phyloP scores from a whole-genome alignment of 2,113 vertebrate genomes.

The Zosterops pallidus region DNA sequence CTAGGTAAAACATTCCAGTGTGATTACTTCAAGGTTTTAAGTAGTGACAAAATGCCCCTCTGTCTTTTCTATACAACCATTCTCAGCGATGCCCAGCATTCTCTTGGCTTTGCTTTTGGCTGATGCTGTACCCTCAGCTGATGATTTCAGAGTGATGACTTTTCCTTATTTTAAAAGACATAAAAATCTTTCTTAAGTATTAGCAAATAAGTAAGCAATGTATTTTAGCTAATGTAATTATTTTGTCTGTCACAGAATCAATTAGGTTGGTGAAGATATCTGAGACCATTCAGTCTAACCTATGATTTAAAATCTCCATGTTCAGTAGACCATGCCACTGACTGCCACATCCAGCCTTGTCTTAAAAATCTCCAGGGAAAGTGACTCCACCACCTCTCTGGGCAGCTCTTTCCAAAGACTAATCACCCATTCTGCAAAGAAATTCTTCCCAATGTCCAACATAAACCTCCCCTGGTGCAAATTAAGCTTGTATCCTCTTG shows the following conservation, averaged over 20 bases:
- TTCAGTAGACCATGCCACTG: not conserved
- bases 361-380: not conserved
- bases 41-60: not conserved
- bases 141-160: not conserved
- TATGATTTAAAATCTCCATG: not conserved
- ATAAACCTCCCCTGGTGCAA: not conserved
- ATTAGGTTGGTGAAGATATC: not conserved
- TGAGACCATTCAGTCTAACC: not conserved
- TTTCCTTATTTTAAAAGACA: not conserved
- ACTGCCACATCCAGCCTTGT: not conserved
- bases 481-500: not conserved
- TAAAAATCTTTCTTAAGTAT: not conserved
- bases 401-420: not conserved
- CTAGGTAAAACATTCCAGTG: not conserved
- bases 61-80: not conserved
- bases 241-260: not conserved
- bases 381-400: not conserved
- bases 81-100: not conserved
- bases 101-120: not conserved
- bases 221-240: not conserved
- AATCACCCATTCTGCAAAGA: not conserved
- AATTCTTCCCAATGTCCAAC: not conserved
- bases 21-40: not conserved
- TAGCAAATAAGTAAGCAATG: not conserved
- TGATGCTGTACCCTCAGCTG: not conserved